Evolutionary conservation across 2,797 vertebrate genomes (phyloP).

Genomic region (Corythornis leucogaster): DNA sequence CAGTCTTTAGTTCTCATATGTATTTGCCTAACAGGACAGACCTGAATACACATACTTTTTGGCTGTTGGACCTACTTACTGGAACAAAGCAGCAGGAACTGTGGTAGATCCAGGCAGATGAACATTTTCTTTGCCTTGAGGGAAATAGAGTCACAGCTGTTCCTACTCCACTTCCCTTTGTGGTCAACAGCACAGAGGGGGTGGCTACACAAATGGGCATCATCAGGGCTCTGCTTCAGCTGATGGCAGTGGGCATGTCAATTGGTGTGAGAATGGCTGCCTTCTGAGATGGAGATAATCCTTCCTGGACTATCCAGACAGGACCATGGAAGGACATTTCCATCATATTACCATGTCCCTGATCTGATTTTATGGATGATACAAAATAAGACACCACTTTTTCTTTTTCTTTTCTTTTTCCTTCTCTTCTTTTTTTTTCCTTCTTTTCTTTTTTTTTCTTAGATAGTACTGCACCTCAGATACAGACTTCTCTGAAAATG

Average conservation of each 20-base stretch:
- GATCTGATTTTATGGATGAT: not conserved
- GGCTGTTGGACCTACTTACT: not conserved
- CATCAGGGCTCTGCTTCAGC: rapidly evolving
- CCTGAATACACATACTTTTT: not conserved
- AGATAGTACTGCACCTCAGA: not conserved
- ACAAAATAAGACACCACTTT: not conserved
- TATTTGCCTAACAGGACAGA: not conserved
- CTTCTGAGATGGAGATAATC: not conserved
- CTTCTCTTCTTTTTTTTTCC: not conserved
- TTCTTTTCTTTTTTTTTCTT: not conserved
- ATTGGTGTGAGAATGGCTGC: not conserved
- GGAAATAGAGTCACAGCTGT: not conserved
- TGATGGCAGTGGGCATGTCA: not conserved
- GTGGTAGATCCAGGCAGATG: not conserved
- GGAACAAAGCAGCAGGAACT: not conserved
- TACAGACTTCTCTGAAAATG: not conserved
- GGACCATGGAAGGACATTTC: not conserved
- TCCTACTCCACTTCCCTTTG: not conserved
- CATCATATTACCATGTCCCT: not conserved
- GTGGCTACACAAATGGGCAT: not conserved
- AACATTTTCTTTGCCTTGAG: not conserved
- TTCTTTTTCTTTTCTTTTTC: too few species aligned
- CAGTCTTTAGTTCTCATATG: not conserved
- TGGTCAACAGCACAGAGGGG: not conserved
- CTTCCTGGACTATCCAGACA: not conserved